phyloP scores from a whole-genome alignment of 2,888 invertebrate genomes.

The Acanthoscelides obtectus region DNA sequence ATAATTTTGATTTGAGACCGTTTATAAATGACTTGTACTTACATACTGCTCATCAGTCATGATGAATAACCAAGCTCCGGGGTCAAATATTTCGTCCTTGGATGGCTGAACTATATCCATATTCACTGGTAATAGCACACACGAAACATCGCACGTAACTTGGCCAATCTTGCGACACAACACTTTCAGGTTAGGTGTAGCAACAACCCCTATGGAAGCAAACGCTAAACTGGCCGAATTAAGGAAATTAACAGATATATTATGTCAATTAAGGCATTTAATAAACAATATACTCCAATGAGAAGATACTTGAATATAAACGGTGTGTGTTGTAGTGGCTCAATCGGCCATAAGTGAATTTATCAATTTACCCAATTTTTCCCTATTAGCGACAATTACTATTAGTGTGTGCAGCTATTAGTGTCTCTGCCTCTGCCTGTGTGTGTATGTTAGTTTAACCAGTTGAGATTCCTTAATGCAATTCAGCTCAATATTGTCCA shows the following conservation, averaged over 20 bases:
- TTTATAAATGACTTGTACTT: not conserved
- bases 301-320: conserved; percentile 7
- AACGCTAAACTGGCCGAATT: conserved; percentile 30
- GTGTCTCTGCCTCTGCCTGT: conserved; percentile 12
- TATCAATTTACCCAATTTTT: conserved; percentile 53
- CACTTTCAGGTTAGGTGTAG: conserved; percentile 7
- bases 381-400: conserved; percentile 51
- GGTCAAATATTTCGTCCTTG: not conserved
- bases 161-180: not conserved
- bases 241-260: conserved; percentile 34
- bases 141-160: conserved; percentile 21
- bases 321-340: conserved; percentile 19
- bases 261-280: conserved; percentile 36
- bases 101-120: not conserved
- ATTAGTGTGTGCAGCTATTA: conserved; percentile 47
- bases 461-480: conserved; percentile 51
- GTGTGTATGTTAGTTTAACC: conserved; percentile 46
- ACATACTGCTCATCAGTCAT: not conserved
- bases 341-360: conserved; percentile 47
- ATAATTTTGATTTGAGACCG: too few species aligned
- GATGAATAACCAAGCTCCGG: not conserved
- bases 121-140: conserved; percentile 15
- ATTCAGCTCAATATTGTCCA: conserved; percentile 51
- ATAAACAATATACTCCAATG: conserved; percentile 29
- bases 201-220: conserved; percentile 26